Conservation (phyloP, 2,797 vertebrate species). For the Brotula barbata region DNA sequence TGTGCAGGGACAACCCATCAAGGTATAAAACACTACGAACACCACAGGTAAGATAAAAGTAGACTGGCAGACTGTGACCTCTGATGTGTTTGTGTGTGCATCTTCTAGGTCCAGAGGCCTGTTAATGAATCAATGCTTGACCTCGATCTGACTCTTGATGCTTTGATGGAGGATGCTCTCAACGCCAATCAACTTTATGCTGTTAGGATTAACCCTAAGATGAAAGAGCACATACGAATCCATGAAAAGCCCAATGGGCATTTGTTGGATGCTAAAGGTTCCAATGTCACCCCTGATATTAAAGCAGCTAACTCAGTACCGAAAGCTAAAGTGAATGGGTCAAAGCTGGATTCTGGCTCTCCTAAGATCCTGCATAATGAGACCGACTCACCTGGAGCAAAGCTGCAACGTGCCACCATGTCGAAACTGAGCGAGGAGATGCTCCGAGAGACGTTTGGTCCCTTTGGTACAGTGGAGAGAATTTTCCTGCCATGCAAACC, state of each 20-base stretch:
- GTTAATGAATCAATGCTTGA: conserved; percentile 80
- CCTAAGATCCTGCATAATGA: neutral
- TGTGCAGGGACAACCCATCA: conserved; percentile 77
- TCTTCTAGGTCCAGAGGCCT: conserved; percentile 83
- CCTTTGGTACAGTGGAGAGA: conserved; percentile 73
- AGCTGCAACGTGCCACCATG: neutral
- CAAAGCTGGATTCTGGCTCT: neutral
- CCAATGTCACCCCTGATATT: neutral
- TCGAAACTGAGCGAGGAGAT: conserved; percentile 70
- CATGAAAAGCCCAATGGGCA: conserved; percentile 34
- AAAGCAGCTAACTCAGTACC: neutral
- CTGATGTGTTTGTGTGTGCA: neutral
- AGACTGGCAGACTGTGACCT: neutral
- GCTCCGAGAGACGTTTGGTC: conserved; percentile 72
- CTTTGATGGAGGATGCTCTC: conserved; percentile 76
- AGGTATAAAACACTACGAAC: conserved; percentile 65
- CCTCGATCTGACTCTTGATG: conserved; percentile 73
- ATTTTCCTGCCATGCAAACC: conserved; percentile 72
- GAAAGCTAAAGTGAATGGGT: conserved; percentile 1
- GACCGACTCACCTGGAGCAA: neutral
- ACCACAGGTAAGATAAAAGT: neutral
- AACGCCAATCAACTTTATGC: conserved; percentile 78
- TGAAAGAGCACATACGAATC: neutral
- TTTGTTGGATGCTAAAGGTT: neutral
- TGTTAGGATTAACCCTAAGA: conserved; percentile 28